Evolutionary conservation across 2,113 vertebrate genomes (phyloP).

Genomic region (Siniperca knerii): DNA sequence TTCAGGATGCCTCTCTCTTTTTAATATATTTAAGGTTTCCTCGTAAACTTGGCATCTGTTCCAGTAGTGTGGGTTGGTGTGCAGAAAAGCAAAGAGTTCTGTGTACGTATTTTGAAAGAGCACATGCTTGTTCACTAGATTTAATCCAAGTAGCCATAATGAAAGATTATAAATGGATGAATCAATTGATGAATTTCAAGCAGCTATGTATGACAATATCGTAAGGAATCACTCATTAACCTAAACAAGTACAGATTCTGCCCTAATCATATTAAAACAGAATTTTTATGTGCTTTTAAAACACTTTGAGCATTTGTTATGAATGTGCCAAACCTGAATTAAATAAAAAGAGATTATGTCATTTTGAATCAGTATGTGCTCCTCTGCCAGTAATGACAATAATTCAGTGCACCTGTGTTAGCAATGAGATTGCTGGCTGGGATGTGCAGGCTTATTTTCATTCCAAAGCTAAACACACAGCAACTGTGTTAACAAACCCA

Average conservation of each 20-base stretch:
- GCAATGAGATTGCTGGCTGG: background rate
- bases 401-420: conserved; percentile 47
- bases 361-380: conserved; percentile 12
- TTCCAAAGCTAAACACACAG: conserved; percentile 16
- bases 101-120: background rate
- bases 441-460: background rate
- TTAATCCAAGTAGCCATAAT: conserved; percentile 3
- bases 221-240: conserved; percentile 9
- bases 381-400: conserved; percentile 21
- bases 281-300: conserved; percentile 4
- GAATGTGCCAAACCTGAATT: background rate
- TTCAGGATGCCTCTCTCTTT: background rate
- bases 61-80: background rate
- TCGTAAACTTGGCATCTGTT: background rate
- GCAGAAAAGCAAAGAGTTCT: background rate
- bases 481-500: conserved; percentile 23
- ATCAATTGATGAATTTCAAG: conserved; percentile 4
- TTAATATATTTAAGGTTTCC: background rate
- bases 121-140: background rate
- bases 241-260: conserved; percentile 5
- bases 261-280: background rate
- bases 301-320: conserved; percentile 3
- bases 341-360: background rate
- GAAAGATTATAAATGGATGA: background rate
- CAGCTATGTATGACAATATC: conserved; percentile 15